A percentile compares a stretch with the other conserved stretches of the same genome.
Conservation (phyloP, 2,113 vertebrate species). For the Aleadryas rufinucha region DNA sequence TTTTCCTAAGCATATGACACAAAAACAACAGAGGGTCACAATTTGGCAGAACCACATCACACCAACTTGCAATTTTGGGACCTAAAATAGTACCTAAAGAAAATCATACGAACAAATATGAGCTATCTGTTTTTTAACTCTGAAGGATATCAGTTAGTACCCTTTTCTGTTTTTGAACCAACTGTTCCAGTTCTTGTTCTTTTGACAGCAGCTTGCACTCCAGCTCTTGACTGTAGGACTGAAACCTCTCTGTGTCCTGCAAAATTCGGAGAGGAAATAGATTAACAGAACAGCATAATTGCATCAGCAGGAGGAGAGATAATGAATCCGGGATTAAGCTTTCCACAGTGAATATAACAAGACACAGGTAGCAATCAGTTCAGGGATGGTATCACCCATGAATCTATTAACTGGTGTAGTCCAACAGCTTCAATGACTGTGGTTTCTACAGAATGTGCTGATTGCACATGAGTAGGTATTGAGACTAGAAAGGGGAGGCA, state of each 20-base stretch:
- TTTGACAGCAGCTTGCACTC: slow-evolving; percentile 81
- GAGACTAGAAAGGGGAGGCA: background rate
- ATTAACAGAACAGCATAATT: background rate
- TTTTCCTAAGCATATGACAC: background rate
- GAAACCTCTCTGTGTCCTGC: slow-evolving; percentile 84
- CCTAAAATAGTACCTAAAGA: background rate
- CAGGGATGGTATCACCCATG: background rate
- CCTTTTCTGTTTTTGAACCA: slow-evolving; percentile 82
- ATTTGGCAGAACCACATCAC: background rate
- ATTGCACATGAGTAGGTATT: background rate
- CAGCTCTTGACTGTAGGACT: slow-evolving; percentile 81
- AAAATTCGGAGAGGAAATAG: background rate
- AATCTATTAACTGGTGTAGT: background rate
- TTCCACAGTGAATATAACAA: background rate
- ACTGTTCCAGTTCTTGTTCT: slow-evolving; percentile 85
- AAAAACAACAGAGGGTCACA: background rate
- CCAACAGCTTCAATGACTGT: background rate
- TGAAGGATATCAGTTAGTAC: slow-evolving; percentile 44
- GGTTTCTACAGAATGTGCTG: background rate
- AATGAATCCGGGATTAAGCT: background rate
- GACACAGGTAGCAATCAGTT: background rate
- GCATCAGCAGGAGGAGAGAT: background rate
- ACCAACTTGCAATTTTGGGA: background rate
- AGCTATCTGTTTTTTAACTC: background rate
- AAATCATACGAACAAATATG: background rate